Evolutionary conservation across 2,888 invertebrate genomes (phyloP).

Genomic region (Folsomia candida): DNA sequence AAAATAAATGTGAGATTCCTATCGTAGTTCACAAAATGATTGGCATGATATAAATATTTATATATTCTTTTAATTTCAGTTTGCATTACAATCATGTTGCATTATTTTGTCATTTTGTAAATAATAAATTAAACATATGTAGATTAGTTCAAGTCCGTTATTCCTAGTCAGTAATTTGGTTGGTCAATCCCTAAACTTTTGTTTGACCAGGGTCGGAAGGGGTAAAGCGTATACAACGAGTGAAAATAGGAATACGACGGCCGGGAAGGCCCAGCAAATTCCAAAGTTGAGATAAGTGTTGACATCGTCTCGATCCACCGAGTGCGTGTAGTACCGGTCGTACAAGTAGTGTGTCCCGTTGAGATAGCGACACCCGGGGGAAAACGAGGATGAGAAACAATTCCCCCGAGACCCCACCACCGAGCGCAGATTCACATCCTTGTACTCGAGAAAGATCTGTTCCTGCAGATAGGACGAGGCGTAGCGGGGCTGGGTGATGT

Average conservation of each 20-base stretch:
- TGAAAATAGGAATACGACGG: constrained; percentile 77
- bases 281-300: constrained; percentile 75
- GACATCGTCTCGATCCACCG: constrained; percentile 58
- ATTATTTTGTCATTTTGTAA: no score
- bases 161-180: no score
- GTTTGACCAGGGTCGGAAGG: constrained; percentile 76
- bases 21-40: no score
- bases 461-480: constrained; percentile 72
- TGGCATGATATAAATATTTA: no score
- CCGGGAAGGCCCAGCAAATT: constrained; percentile 76
- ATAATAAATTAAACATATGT: no score
- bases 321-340: constrained; percentile 64
- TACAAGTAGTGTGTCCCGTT: constrained; percentile 70
- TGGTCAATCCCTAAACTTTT: constrained; percentile 80
- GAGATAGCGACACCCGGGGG: constrained; percentile 63
- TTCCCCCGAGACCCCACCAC: constrained; percentile 11
- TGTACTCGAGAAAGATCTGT: constrained; percentile 56
- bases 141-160: no score
- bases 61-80: no score
- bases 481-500: constrained; percentile 75
- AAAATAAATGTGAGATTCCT: no score
- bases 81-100: no score
- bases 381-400: constrained; percentile 29
- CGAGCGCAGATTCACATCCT: constrained; percentile 13
- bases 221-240: constrained; percentile 82